These are phyloP conservation scores for Mesoclemmys tuberculata DNA, from an alignment of 2,113 vertebrate genomes.

Conservation along the genomic window DNA sequence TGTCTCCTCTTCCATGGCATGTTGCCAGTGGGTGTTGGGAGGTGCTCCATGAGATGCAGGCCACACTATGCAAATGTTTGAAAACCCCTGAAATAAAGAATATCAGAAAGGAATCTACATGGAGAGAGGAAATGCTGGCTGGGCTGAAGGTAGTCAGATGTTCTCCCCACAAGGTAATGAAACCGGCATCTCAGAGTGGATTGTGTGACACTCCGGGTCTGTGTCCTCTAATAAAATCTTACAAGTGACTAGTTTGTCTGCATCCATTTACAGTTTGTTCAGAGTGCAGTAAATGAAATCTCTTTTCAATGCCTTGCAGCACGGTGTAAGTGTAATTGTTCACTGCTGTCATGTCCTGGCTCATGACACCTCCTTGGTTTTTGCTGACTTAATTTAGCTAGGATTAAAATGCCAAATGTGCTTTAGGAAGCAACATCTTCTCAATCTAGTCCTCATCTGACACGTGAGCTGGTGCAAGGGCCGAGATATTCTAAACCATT, in stretches of 20 bases:
- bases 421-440: too few species aligned
- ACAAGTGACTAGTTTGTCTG: neutral
- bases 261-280: neutral
- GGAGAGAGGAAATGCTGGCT: neutral
- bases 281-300: neutral
- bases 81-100: neutral
- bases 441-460: neutral
- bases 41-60: neutral
- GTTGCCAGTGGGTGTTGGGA: neutral
- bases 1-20: neutral
- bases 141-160: neutral
- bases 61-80: neutral
- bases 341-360: fast-evolving
- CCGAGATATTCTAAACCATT: neutral
- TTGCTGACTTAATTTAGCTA: neutral
- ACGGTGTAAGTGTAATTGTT: neutral
- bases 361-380: neutral
- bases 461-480: neutral
- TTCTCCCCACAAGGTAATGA: neutral
- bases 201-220: neutral
- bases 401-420: neutral
- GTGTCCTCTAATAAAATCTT: neutral
- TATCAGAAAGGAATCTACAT: neutral
- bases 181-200: neutral
- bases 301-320: neutral